Evolutionary conservation across 35 echinoderm and acorn worm species (phyloP).

Genomic region (Lytechinus variegatus): DNA sequence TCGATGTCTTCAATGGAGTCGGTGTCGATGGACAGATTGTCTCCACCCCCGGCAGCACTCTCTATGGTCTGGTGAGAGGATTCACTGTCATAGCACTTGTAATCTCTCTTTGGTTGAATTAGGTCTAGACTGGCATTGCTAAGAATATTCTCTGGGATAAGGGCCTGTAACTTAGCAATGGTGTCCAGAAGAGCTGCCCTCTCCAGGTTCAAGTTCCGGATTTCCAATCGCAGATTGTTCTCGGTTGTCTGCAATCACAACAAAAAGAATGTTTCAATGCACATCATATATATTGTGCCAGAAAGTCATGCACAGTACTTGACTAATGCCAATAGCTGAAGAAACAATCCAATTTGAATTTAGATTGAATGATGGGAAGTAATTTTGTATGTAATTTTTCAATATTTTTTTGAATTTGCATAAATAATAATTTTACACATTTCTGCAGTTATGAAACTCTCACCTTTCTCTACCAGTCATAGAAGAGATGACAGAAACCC

Average conservation of each 20-base stretch:
- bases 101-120: conserved; percentile 61
- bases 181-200: conserved; percentile 72
- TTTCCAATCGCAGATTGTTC: conserved; percentile 55
- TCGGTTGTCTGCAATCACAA: conserved; percentile 49
- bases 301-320: neutral
- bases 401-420: too few relatives aligned
- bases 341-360: too few relatives aligned
- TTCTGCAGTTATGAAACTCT: too few relatives aligned
- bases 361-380: too few relatives aligned
- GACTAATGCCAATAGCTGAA: too few relatives aligned
- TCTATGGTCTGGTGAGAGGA: conserved; percentile 9
- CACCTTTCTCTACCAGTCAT: too few relatives aligned
- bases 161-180: conserved; percentile 56
- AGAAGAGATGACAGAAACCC: too few relatives aligned
- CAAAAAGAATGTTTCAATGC: neutral
- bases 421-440: too few relatives aligned
- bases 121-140: conserved; percentile 70
- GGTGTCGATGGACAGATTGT: conserved; percentile 49
- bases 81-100: neutral
- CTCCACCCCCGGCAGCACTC: neutral
- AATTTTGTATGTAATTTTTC: too few relatives aligned
- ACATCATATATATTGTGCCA: neutral
- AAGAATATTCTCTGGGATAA: conserved; percentile 67
- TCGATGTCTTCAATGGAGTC: conserved; percentile 69
- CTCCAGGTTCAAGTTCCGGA: conserved; percentile 69